Evolutionary conservation across 2,888 invertebrate species (phyloP).

Genomic region (Napeogenes inachia): DNA sequence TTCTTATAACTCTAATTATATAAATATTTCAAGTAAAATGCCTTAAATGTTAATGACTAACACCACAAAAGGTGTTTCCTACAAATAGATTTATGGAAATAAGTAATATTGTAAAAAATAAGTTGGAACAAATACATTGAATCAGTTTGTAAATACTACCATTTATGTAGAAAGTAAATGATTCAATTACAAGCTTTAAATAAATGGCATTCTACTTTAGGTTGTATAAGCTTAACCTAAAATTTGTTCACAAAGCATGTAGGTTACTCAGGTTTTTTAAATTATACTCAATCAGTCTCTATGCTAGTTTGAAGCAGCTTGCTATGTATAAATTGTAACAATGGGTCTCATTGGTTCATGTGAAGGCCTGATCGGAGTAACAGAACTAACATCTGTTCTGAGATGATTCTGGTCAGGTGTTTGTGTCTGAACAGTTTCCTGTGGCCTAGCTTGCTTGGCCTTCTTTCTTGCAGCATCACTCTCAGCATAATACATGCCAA

Average conservation of each 20-base stretch:
- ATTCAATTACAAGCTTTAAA: constrained; percentile 1
- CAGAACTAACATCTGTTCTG: constrained; percentile 1
- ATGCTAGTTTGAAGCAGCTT: neutral
- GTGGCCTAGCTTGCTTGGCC: constrained; percentile 58
- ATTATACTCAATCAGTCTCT: neutral
- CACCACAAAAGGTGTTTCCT: too few species aligned
- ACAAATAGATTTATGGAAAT: too few species aligned
- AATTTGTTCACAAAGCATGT: neutral
- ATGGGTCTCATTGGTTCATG: constrained; percentile 56
- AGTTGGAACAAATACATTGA: neutral
- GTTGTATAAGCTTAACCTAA: neutral
- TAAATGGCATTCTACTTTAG: constrained; percentile 5
- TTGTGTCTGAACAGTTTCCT: constrained; percentile 54
- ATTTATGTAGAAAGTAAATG: neutral
- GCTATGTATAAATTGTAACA: constrained; percentile 61
- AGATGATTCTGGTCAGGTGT: constrained; percentile 45
- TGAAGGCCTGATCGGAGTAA: constrained; percentile 26
- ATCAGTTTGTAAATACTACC: neutral
- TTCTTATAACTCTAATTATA: neutral
- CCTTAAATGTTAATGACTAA: constrained; percentile 1
- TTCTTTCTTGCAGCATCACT: constrained; percentile 72
- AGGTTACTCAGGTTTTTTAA: neutral
- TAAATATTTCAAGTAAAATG: neutral
- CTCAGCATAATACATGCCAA: constrained; percentile 74
- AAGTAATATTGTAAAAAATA: neutral